phyloP scores from a whole-genome alignment of 1,140 invertebrate species.

The Elymnias hypermnestra region DNA sequence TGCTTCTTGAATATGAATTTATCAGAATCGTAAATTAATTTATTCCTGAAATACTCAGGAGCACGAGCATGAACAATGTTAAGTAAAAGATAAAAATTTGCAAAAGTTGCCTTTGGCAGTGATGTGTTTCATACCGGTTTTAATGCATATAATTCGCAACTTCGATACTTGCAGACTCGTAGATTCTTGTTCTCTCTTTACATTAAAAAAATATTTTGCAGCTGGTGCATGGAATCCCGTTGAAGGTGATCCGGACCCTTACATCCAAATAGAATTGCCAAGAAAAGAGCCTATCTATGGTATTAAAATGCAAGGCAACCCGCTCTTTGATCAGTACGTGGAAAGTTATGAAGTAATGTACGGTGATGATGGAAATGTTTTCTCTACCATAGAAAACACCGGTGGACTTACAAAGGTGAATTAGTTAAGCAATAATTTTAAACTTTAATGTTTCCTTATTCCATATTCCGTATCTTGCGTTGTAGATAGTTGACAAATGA shows the following conservation, averaged over 20 bases:
- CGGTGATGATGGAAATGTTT: conserved; percentile 79
- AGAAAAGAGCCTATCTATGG: conserved; percentile 83
- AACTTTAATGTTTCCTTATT: neutral
- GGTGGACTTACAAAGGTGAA: conserved; percentile 55
- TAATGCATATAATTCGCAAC: too few species aligned
- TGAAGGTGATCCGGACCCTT: conserved; percentile 77
- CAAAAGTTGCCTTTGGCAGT: too few species aligned
- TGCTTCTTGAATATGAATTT: too few species aligned
- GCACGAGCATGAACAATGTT: too few species aligned
- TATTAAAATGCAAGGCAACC: conserved; percentile 81
- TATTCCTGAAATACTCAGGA: too few species aligned
- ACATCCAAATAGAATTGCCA: conserved; percentile 83
- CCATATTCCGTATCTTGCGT: neutral
- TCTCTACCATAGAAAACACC: conserved; percentile 71
- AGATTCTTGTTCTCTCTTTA: too few species aligned
- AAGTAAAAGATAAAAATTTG: too few species aligned
- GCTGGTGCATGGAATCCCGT: conserved; percentile 81
- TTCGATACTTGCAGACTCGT: too few species aligned
- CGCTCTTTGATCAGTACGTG: conserved; percentile 81
- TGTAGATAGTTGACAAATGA: too few species aligned
- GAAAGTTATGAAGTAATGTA: conserved; percentile 85
- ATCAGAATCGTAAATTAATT: too few species aligned
- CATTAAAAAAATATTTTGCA: conserved; percentile 14
- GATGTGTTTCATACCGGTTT: too few species aligned
- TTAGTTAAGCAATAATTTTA: neutral